Percentiles rank a stretch among this genome's conserved stretches.
Conservation (phyloP, 2,113 vertebrate species). For the Lampris megalopsis region DNA sequence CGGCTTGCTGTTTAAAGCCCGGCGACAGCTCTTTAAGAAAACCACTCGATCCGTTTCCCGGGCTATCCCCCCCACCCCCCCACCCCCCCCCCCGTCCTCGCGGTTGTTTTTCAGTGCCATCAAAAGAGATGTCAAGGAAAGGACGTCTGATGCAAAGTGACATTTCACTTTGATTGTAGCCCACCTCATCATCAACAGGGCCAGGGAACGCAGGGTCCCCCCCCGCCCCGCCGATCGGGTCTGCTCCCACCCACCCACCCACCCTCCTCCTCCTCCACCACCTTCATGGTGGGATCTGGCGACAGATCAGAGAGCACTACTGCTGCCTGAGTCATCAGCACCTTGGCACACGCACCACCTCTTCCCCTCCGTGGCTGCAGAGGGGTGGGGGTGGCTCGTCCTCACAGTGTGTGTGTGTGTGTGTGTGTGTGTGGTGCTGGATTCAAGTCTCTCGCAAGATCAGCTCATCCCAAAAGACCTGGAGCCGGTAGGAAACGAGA, state of each 20-base stretch:
- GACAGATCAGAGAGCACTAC: conserved; percentile 47
- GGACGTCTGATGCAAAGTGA: conserved; percentile 1
- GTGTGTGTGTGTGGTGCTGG: conserved; percentile 27
- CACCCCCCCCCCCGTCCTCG: neutral
- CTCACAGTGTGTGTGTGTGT: conserved; percentile 11
- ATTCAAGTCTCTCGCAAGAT: conserved; percentile 45
- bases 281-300: conserved; percentile 40
- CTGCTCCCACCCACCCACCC: conserved; percentile 3
- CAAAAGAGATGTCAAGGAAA: neutral
- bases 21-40: conserved; percentile 70
- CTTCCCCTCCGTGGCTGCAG: conserved; percentile 24
- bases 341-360: conserved; percentile 36
- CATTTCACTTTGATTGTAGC: conserved; percentile 3
- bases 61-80: conserved; percentile 54
- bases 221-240: neutral
- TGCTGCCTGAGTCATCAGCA: conserved; percentile 35
- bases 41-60: conserved; percentile 69
- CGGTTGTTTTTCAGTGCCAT: too few species aligned
- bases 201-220: neutral
- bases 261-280: conserved; percentile 17
- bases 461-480: conserved; percentile 38
- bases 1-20: conserved; percentile 49
- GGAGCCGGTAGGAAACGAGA: conserved; percentile 62
- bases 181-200: neutral
- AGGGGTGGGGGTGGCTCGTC: neutral